Conservation (phyloP, 2,113 vertebrate species). For the Balaeniceps rex region DNA sequence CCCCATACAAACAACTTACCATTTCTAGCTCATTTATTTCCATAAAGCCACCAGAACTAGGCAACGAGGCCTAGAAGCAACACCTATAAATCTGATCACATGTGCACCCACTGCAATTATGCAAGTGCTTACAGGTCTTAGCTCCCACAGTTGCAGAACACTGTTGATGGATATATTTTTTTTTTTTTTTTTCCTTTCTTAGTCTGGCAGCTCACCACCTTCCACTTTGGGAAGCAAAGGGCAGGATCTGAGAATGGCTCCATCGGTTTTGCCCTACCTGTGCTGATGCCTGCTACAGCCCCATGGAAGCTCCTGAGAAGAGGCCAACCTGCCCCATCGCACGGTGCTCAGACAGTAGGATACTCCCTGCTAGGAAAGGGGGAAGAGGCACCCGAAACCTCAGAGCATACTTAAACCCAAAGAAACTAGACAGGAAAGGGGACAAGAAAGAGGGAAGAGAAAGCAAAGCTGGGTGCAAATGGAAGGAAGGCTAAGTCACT, state of each 20-base stretch:
- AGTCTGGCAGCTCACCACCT: neutral
- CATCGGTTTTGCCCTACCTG: fast-evolving
- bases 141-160: neutral
- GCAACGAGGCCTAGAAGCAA: neutral
- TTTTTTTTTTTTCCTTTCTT: neutral
- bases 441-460: neutral
- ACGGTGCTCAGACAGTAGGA: neutral
- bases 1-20: neutral
- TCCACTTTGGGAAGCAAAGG: neutral
- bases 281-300: neutral
- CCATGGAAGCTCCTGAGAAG: neutral
- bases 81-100: neutral
- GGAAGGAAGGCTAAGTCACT: neutral
- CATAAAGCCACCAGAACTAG: neutral
- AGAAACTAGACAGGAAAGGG: neutral
- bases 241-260: neutral
- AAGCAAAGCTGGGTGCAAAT: neutral
- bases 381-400: neutral
- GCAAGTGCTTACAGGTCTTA: neutral
- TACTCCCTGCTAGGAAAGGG: neutral
- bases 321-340: neutral
- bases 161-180: fast-evolving
- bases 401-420: too few species aligned
- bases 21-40: neutral
- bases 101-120: fast-evolving